Evolutionary conservation across 2,888 invertebrate species (phyloP), one percentile per base, ranked within the genome.

Genomic region (Drosophila suboccidentalis): DNA sequence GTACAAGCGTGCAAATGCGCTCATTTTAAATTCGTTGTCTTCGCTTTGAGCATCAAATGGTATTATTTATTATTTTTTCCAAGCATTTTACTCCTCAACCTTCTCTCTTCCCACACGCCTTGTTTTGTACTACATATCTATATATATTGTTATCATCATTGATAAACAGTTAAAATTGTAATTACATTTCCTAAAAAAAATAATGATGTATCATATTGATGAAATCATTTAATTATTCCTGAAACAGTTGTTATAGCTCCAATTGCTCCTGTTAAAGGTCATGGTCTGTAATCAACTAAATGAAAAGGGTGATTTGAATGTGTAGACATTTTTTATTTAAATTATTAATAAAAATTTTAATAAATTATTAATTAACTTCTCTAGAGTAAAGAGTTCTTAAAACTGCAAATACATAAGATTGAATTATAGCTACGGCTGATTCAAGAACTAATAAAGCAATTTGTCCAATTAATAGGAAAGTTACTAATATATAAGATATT

Each of bases 351-450:
- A n/a, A n/a, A 80, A 81, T 55, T 92, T 26, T 73, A 93, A 76
- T 86, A 92, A 75, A 43, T 55, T 88, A 41, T 46, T 60, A 64
- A 87, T 92, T 94, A 75, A 94, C 94, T 95, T 95, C 95, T 91
- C 94, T 95, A 93, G 95, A 95, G 84, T 96, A 96, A 78, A 96
- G 80, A 13, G 94, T 94, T 92, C 94, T 94, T 93, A 96, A 91
- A 90, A 95, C 94, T 44, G 94, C 93, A 71, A 94, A 94, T 71
- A 94, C 94, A 92, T 94, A 94, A 0, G 94, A 92, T 93, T 94
- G 94, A 93, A 94, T 94, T 78, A 94, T 91, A 8, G 94, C 91
- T 3, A 94, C 94, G 4, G 94, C 93, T 69, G 93, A 92, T 93
- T 94, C 94, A 84, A 94, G 70, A 9, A 92, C 84, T 91, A 94